These are phyloP conservation scores for Pollenia griseotomentosa DNA, from an alignment of 2,888 invertebrate species.

Conservation along the genomic window DNA sequence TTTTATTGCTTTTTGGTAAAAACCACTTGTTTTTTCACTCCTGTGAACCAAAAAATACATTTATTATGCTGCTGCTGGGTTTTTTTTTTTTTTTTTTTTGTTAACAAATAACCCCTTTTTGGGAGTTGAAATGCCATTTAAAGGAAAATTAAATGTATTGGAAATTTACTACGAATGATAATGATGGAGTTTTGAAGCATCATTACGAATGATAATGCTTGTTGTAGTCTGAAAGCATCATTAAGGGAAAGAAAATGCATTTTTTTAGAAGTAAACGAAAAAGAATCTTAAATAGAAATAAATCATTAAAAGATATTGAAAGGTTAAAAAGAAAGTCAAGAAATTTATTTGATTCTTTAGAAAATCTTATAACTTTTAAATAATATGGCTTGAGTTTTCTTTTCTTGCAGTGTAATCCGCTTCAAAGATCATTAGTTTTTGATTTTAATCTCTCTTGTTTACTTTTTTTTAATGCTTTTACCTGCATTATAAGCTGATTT, in stretches of 20 bases:
- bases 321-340: neutral
- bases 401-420: neutral
- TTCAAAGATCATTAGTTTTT: neutral
- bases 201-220: neutral
- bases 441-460: neutral
- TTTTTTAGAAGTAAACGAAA: neutral
- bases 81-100: neutral
- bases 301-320: slow-evolving; percentile 10
- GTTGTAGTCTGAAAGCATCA: neutral
- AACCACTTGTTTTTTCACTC: slow-evolving; percentile 10
- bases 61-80: slow-evolving; percentile 16
- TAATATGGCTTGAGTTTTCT: neutral
- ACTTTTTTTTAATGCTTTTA: neutral
- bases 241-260: slow-evolving; percentile 26
- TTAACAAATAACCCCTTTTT: neutral
- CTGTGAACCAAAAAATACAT: slow-evolving; percentile 8
- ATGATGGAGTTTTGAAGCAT: slow-evolving; percentile 13
- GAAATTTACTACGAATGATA: slow-evolving; percentile 42
- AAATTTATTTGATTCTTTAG: neutral
- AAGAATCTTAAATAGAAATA: neutral
- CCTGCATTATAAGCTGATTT: neutral
- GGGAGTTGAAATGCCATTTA: slow-evolving; percentile 24
- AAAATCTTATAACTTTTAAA: neutral
- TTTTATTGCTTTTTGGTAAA: slow-evolving; percentile 33
- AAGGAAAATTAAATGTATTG: slow-evolving; percentile 54